These are phyloP conservation scores for Notodonta ziczac DNA, from an alignment of 2,888 invertebrate genomes.

Conservation along the genomic window DNA sequence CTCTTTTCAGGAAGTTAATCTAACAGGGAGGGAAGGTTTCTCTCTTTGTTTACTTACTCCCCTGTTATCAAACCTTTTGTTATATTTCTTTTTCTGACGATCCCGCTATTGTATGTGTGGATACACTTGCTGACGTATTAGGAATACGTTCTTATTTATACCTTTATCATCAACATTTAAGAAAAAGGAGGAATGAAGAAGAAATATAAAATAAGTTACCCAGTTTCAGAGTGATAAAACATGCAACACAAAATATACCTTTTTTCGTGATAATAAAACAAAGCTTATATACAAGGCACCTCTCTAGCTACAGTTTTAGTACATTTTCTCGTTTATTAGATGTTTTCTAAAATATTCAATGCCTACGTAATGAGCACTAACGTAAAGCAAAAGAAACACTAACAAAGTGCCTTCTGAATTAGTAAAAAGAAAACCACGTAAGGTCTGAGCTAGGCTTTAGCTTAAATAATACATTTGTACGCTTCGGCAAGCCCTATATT, in stretches of 20 bases:
- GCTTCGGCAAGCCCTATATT: too few species aligned
- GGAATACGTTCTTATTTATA: background rate
- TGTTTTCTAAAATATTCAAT: slow-evolving; percentile 1
- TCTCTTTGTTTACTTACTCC: slow-evolving; percentile 39
- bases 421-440: background rate
- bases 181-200: too few species aligned
- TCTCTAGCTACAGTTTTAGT: background rate
- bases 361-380: slow-evolving; percentile 1
- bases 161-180: background rate
- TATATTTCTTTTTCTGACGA: slow-evolving; percentile 32
- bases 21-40: slow-evolving; percentile 43
- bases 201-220: too few species aligned
- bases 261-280: too few species aligned
- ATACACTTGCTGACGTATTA: slow-evolving; percentile 6
- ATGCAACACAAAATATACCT: too few species aligned
- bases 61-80: slow-evolving; percentile 43
- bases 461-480: too few species aligned
- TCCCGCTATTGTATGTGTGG: slow-evolving; percentile 26
- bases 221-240: too few species aligned
- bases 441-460: background rate
- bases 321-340: slow-evolving; percentile 1
- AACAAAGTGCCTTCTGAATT: background rate
- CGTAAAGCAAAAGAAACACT: background rate
- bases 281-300: too few species aligned
- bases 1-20: slow-evolving; percentile 46